Conservation (phyloP, 2,113 vertebrate genomes). For the Hippocampus zosterae region DNA sequence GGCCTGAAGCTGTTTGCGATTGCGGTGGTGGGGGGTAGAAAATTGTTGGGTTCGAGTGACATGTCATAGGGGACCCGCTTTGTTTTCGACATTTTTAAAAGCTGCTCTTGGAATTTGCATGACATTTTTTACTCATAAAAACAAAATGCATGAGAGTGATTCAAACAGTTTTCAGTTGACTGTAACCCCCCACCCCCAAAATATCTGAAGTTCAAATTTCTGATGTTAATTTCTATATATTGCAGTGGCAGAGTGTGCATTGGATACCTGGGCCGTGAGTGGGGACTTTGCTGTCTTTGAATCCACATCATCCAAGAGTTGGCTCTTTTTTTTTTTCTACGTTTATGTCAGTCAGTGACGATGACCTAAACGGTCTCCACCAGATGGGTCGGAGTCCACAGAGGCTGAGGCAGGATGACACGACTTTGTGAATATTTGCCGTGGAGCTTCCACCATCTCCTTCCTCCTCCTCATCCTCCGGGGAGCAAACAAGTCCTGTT, state of each 20-base stretch:
- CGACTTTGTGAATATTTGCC: constrained; percentile 33
- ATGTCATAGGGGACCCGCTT: not conserved
- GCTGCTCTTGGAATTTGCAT: not conserved
- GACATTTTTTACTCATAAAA: not conserved
- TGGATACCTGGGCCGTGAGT: too few species aligned
- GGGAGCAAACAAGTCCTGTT: constrained; percentile 51
- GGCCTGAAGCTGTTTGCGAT: not conserved
- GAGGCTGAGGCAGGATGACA: constrained; percentile 26
- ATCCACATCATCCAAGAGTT: not conserved
- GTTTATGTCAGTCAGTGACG: constrained; percentile 16
- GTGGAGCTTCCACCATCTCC: constrained; percentile 25
- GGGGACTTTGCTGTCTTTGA: too few species aligned
- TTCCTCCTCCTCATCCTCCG: constrained; percentile 33
- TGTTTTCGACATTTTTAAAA: not conserved
- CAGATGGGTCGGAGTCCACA: constrained; percentile 13
- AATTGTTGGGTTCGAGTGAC: constrained; percentile 8
- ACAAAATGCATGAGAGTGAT: not conserved
- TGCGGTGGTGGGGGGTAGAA: not conserved
- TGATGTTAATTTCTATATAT: too few species aligned
- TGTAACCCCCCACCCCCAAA: too few species aligned
- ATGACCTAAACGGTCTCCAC: constrained; percentile 32
- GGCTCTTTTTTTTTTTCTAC: not conserved
- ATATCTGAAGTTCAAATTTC: too few species aligned
- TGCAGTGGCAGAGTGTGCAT: too few species aligned
- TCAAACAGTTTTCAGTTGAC: too few species aligned